Evolutionary conservation across 2,888 invertebrate genomes (phyloP).

Genomic region (Ochlodes sylvanus): DNA sequence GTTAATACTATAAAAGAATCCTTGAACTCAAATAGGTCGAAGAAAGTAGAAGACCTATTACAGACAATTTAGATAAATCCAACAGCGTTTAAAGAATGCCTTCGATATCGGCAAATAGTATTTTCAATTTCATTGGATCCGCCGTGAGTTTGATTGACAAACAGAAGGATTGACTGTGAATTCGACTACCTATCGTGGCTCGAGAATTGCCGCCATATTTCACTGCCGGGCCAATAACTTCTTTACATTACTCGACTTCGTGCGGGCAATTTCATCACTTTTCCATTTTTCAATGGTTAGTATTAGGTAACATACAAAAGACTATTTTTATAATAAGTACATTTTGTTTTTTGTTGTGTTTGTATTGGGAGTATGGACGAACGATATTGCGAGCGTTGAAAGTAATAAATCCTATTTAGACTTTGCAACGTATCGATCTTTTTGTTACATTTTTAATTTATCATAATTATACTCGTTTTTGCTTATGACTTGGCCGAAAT

Average conservation of each 20-base stretch:
- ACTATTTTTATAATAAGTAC: too few relatives aligned
- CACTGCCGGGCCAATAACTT: conserved; percentile 74
- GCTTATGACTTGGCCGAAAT: too few relatives aligned
- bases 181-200: conserved; percentile 54
- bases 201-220: conserved; percentile 79
- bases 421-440: too few relatives aligned
- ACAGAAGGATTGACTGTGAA: conserved; percentile 69
- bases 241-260: conserved; percentile 45
- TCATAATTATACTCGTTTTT: too few relatives aligned
- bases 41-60: not conserved
- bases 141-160: conserved; percentile 68
- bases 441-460: too few relatives aligned
- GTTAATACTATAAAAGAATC: too few relatives aligned
- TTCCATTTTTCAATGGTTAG: conserved; percentile 6
- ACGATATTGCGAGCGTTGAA: too few relatives aligned
- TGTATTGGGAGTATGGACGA: too few relatives aligned
- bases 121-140: conserved; percentile 67
- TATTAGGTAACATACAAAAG: not conserved
- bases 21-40: too few relatives aligned
- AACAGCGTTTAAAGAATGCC: conserved; percentile 10
- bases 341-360: too few relatives aligned
- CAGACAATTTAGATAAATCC: not conserved
- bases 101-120: conserved; percentile 55
- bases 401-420: too few relatives aligned
- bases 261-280: conserved; percentile 22